Percentiles rank a stretch among this genome's conserved stretches.
Conservation (phyloP, 37 sponge, comb jelly and placozoan species). For the Crambe crambe region DNA sequence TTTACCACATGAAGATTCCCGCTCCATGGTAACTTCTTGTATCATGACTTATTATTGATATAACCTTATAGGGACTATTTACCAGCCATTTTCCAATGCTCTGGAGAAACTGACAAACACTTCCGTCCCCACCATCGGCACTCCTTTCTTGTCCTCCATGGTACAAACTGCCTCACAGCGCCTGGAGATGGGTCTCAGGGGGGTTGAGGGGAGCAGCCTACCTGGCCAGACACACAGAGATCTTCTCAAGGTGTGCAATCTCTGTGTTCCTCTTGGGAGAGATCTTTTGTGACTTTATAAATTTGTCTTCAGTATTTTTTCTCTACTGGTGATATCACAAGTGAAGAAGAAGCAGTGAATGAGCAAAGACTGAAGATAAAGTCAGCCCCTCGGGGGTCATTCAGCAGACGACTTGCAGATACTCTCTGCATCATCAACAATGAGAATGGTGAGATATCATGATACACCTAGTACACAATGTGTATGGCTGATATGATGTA, state of each 20-base stretch:
- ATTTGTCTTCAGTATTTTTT: slow-evolving; percentile 16
- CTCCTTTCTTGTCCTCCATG: slow-evolving; percentile 43
- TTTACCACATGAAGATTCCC: too few species aligned
- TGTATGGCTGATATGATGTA: not conserved
- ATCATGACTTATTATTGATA: too few species aligned
- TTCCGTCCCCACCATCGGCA: not conserved
- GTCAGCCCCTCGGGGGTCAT: slow-evolving; percentile 39
- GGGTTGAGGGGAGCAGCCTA: slow-evolving; percentile 1
- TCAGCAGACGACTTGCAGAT: slow-evolving; percentile 38
- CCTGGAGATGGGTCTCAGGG: slow-evolving; percentile 28
- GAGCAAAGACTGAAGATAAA: slow-evolving; percentile 27
- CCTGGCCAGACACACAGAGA: slow-evolving; percentile 28
- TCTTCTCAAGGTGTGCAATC: slow-evolving; percentile 38
- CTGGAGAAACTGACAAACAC: slow-evolving; percentile 47
- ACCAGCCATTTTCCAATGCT: slow-evolving; percentile 37
- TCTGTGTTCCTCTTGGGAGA: not conserved
- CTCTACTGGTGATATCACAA: slow-evolving; percentile 2
- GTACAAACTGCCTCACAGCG: slow-evolving; percentile 49
- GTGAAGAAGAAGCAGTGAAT: not conserved
- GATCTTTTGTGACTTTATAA: not conserved
- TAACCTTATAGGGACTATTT: not conserved
- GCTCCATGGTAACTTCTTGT: too few species aligned
- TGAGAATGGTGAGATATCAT: slow-evolving; percentile 33
- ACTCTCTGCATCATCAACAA: slow-evolving; percentile 52
- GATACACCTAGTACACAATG: too few species aligned